Conservation (phyloP, 2,888 invertebrate species). For the Phyllotreta cruciferae region DNA sequence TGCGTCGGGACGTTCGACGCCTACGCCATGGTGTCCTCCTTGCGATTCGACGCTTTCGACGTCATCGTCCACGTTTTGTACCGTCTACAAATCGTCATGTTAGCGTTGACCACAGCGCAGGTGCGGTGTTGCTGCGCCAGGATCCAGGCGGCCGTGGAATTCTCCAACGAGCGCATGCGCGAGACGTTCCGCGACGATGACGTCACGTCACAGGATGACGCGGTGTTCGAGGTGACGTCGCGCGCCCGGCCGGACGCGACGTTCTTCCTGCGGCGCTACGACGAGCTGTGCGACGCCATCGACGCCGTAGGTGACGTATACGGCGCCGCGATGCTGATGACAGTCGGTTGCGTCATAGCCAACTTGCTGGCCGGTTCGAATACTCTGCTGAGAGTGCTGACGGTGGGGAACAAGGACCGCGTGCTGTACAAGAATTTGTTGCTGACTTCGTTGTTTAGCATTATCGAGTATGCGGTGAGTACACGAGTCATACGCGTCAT, state of each 20-base stretch:
- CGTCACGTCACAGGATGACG: too few species aligned
- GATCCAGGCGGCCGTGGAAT: too few species aligned
- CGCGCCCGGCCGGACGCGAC: constrained; percentile 9
- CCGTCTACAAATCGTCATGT: too few species aligned
- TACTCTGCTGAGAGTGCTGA: constrained; percentile 7
- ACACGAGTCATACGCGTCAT: neutral
- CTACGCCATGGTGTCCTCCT: too few species aligned
- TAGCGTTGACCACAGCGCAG: too few species aligned
- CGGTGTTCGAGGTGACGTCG: neutral
- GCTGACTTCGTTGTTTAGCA: neutral
- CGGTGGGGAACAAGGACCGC: neutral
- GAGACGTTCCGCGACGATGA: too few species aligned
- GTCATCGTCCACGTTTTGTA: too few species aligned
- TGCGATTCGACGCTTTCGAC: too few species aligned
- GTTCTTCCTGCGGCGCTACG: constrained; percentile 37
- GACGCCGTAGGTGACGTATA: constrained; percentile 36
- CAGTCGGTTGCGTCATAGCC: constrained; percentile 21
- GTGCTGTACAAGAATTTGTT: too few species aligned
- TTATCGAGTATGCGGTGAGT: constrained; percentile 17
- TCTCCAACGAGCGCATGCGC: too few species aligned
- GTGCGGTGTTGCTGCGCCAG: too few species aligned
- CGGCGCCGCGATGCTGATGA: constrained; percentile 43
- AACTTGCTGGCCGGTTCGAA: constrained; percentile 12
- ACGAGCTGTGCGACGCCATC: constrained; percentile 34
- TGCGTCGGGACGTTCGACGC: too few species aligned